Conservation (phyloP, 1,140 invertebrate genomes). For the Tetramorium simillimum region DNA sequence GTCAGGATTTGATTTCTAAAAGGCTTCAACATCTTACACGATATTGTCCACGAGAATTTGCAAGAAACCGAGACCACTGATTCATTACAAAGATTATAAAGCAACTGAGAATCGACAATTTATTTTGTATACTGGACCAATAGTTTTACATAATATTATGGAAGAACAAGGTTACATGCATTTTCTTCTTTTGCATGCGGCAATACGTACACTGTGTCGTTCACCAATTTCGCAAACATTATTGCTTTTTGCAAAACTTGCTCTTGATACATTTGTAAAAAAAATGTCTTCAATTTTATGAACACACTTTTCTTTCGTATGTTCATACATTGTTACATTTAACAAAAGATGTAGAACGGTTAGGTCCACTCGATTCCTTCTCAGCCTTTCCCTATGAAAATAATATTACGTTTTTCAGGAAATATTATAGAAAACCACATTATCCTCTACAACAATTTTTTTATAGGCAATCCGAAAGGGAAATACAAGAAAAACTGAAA, state of each 20-base stretch:
- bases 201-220: not conserved
- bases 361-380: not conserved
- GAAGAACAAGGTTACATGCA: slow-evolving; percentile 5
- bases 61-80: not conserved
- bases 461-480: too few species aligned
- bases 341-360: not conserved
- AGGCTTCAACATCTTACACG: not conserved
- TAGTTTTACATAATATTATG: not conserved
- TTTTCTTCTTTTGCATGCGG: slow-evolving; percentile 2
- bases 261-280: not conserved
- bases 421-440: not conserved
- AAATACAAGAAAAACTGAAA: too few species aligned
- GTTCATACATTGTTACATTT: slow-evolving; percentile 4
- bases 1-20: slow-evolving; percentile 1
- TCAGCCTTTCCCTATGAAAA: not conserved
- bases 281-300: not conserved
- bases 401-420: not conserved
- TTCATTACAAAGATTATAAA: slow-evolving; percentile 5
- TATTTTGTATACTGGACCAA: not conserved
- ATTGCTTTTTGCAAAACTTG: slow-evolving; percentile 5
- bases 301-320: slow-evolving; percentile 2
- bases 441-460: not conserved
- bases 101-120: slow-evolving; percentile 4
- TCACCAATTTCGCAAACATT: not conserved
- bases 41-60: slow-evolving; percentile 13